Base-by-base conservation (phyloP, 2,797 vertebrate genomes). In the Pseudotriccus pelzelni region DNA sequence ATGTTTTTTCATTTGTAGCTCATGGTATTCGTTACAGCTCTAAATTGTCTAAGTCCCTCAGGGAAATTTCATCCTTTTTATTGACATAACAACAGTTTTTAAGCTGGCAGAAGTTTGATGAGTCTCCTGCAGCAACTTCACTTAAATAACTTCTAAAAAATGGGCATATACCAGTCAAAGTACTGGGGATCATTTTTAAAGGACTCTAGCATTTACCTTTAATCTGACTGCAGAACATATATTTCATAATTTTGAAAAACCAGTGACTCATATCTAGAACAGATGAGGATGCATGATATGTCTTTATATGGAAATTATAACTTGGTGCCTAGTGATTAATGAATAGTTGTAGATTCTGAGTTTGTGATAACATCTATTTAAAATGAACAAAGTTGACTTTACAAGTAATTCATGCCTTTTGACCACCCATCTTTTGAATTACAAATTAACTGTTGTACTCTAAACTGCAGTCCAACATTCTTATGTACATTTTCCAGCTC, bases 171-270 rank as follows among this genome's bases (percentile, higher is more conserved):
- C 43, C 21, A 64, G 23, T 32, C 47, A 36, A 94, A 87, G 34
- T 60, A 91, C 62, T 69, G 77, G 34, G 94, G 50, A 49, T 18
- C 5, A 13, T 50, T 87, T 96, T 95, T 82, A 92, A 92, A 41
- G 32, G 22, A 72, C 20, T 81, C 58, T 46, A 85, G 56, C 20
- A 47, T 63, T 84, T 87, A 69, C 41, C 17, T 92, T 69, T 37
- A 85, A 44, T 77, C n/a, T 94, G 24, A 87, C 47, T 87, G 60
- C 24, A 94, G 70, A 85, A 56, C 30, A 78, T 88, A 97, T 58
- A 91, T 92, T 94, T 95, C 36, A 86, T 78, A 94, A 87, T 92
- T 89, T 52, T 89, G 68, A 84, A 97, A 94, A 83, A 27, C 2
- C 53, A 88, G 18, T 86, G 64, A 93, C 39, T 89, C 81, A 44